Base-by-base conservation (phyloP, 2,113 vertebrate genomes). In the Aptenodytes forsteri region DNA sequence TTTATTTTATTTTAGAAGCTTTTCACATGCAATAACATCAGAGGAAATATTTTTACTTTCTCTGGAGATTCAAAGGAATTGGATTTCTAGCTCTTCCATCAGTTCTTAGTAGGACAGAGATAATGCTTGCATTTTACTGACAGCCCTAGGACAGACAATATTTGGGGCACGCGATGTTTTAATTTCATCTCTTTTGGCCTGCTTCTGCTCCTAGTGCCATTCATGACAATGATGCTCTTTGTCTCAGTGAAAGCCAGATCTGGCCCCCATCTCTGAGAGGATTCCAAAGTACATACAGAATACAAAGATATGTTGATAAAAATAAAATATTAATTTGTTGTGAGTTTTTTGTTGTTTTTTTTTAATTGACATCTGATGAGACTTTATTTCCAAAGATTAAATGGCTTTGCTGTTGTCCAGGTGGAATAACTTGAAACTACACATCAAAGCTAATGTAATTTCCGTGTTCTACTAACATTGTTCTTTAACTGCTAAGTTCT, bases 401-500 rank as follows among this genome's bases (percentile, higher is more conserved):
- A 82, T 9, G 16, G 27, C 44, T 92, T 94, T 96, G 55, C 75
- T 97, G 42, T 85, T 85, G 75, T 91, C 58, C 47, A 55, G 29
- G 27, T 69, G 30, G 64, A 89, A 56, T 72, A 89, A 36, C 66
- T 73, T 69, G 36, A 91, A 93, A 89, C 38, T 93, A 32, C 26
- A 47, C 30, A 88, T 96, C 86, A 95, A 96, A 82, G 71, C 7
- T 42, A 79, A 89, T 87, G 87, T 83, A 87, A 95, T 95, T 94
- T 89, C 27, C 69, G 6, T 93, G 87, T 90, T 78, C 65, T 84
- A 78, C 77, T 90, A 87, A 71, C 55, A 90, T 78, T 83, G 19
- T 56, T 97, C 90, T 97, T 96, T 96, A 94, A 11, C 86, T 90
- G 65, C n/a, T 85, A 87, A 52, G 42, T 38, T 85, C 93, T 93